Percentiles rank a stretch among this genome's conserved stretches.
Conservation (phyloP, 37 sponge, comb jelly and placozoan species). For the Halisarca cf. caerulea region DNA sequence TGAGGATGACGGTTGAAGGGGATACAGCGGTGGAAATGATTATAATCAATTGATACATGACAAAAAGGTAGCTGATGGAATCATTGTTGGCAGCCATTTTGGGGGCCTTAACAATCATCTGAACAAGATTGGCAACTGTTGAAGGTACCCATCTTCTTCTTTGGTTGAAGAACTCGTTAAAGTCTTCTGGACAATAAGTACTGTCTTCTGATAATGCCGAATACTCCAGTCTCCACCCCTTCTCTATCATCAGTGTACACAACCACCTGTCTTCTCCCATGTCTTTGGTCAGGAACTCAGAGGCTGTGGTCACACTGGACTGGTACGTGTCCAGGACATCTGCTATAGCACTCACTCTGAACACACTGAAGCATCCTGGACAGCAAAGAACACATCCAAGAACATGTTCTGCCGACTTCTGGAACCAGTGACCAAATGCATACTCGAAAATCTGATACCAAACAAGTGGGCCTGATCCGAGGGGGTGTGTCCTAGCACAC, state of each 20-base stretch:
- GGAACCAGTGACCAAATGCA: conserved; percentile 89
- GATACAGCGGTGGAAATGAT: conserved; percentile 72
- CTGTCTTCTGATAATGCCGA: conserved; percentile 74
- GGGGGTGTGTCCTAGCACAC: conserved; percentile 85
- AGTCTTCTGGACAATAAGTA: conserved; percentile 77
- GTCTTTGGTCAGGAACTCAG: conserved; percentile 90
- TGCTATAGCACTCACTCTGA: conserved; percentile 71
- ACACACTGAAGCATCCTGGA: conserved; percentile 90
- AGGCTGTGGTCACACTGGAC: conserved; percentile 55
- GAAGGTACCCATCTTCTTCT: conserved; percentile 89
- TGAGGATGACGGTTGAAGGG: conserved; percentile 78
- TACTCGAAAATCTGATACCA: conserved; percentile 95
- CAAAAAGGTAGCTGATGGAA: conserved; percentile 63
- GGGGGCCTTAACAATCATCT: conserved; percentile 37
- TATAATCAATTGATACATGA: conserved; percentile 71
- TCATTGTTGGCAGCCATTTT: conserved; percentile 60
- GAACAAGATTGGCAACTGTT: conserved; percentile 80
- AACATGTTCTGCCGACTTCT: conserved; percentile 82
- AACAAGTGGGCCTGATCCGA: conserved; percentile 78
- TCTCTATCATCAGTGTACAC: conserved; percentile 84
- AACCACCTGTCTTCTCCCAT: conserved; percentile 98
- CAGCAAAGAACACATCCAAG: conserved; percentile 89
- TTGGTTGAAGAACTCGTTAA: conserved; percentile 91
- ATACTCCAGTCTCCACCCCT: conserved; percentile 84
- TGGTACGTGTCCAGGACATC: conserved; percentile 69